Percentiles rank a stretch among this genome's conserved stretches.
Evolutionary conservation across 1,140 invertebrate genomes (phyloP).

Genomic region (Brachystomella parvula): DNA sequence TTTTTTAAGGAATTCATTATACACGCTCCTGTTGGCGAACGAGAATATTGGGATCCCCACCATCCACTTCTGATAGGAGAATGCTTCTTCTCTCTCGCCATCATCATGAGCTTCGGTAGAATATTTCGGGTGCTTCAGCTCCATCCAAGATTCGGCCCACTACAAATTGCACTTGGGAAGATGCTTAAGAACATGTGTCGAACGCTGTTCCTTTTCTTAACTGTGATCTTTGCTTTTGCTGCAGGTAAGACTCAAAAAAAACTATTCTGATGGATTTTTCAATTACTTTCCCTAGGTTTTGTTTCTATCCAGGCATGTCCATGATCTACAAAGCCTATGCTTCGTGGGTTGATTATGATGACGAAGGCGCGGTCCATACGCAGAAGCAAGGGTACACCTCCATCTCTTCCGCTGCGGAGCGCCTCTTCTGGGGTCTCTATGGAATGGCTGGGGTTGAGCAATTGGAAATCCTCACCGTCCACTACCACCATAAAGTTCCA

Average conservation of each 20-base stretch:
- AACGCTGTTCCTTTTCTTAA: neutral
- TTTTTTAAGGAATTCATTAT: neutral
- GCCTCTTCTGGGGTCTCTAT: neutral
- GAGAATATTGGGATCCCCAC: conserved; percentile 60
- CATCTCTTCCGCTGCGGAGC: neutral
- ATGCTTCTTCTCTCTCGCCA: conserved; percentile 61
- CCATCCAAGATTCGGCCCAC: conserved; percentile 52
- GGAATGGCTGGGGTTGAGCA: neutral
- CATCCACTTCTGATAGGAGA: conserved; percentile 64
- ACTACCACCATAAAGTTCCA: neutral
- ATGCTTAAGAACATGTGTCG: conserved; percentile 2
- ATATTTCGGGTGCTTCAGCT: conserved; percentile 52
- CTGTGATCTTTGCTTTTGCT: neutral
- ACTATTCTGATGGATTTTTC: neutral
- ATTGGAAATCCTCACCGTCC: neutral
- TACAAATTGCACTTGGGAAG: conserved; percentile 45
- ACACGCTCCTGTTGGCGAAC: conserved; percentile 39
- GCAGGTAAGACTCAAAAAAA: neutral
- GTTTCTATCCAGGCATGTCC: neutral
- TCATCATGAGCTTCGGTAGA: conserved; percentile 59
- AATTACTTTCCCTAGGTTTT: no score
- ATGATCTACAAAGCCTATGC: conserved; percentile 3
- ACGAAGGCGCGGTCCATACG: neutral
- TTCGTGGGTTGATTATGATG: conserved; percentile 2
- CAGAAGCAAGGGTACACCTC: conserved; percentile 5